phyloP scores from a whole-genome alignment of 2,888 invertebrate genomes.

The Pterostichus niger region DNA sequence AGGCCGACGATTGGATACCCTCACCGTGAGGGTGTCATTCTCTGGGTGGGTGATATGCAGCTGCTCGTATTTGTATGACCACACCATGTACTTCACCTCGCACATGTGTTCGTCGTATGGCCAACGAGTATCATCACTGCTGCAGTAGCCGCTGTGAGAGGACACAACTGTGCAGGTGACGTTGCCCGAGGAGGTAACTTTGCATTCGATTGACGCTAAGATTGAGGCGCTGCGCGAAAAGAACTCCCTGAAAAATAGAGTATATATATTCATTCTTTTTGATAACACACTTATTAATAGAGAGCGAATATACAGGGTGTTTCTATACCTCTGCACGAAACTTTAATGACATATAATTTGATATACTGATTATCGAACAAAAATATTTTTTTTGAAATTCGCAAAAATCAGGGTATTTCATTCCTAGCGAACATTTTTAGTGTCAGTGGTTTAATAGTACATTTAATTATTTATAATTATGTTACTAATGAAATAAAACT shows the following conservation, averaged over 20 bases:
- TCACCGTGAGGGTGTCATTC: slow-evolving; percentile 5
- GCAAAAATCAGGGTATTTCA: too few relatives aligned
- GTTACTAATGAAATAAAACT: too few relatives aligned
- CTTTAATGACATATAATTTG: too few relatives aligned
- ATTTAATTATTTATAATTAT: too few relatives aligned
- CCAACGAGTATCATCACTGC: slow-evolving; percentile 17
- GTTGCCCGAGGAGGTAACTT: slow-evolving; percentile 29
- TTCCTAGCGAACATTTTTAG: too few relatives aligned
- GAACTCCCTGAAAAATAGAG: slow-evolving; percentile 38
- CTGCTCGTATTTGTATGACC: not conserved
- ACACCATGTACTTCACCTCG: slow-evolving; percentile 19
- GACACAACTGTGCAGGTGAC: slow-evolving; percentile 12
- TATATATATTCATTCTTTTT: not conserved
- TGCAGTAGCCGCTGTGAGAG: slow-evolving; percentile 46
- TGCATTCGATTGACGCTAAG: slow-evolving; percentile 26
- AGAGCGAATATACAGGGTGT: too few relatives aligned
- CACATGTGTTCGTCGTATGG: slow-evolving; percentile 42
- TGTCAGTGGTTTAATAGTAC: too few relatives aligned
- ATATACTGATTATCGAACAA: too few relatives aligned
- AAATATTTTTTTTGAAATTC: too few relatives aligned
- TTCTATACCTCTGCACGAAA: too few relatives aligned
- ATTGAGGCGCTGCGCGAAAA: slow-evolving; percentile 20
- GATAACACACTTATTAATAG: too few relatives aligned
- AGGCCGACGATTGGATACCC: not conserved
- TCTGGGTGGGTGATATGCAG: not conserved